Conservation (phyloP, 2,797 vertebrate species). For the Sternarchorhynchus goeldii region DNA sequence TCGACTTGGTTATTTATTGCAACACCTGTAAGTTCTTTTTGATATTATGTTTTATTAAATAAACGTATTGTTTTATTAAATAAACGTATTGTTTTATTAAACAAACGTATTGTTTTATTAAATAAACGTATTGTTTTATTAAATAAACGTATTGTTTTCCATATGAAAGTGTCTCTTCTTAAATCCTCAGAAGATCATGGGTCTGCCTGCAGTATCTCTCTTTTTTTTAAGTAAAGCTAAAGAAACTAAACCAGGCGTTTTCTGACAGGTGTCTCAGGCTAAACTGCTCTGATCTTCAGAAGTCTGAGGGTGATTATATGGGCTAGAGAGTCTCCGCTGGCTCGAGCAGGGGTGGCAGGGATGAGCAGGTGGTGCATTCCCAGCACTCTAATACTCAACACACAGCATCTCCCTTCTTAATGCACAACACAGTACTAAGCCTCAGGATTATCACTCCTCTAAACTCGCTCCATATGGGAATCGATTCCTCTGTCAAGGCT, state of each 20-base stretch:
- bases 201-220: not conserved
- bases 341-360: not conserved
- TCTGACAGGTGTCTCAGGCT: too few relatives aligned
- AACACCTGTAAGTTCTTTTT: conserved; percentile 51
- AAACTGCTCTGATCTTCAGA: too few relatives aligned
- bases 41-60: conserved; percentile 65
- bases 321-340: not conserved
- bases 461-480: not conserved
- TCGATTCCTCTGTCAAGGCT: conserved; percentile 28
- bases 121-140: conserved; percentile 72
- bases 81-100: too few relatives aligned
- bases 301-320: not conserved
- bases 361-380: conserved; percentile 2
- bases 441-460: not conserved
- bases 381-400: conserved; percentile 1
- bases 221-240: not conserved
- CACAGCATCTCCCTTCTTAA: not conserved
- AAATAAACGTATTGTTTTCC: conserved; percentile 63
- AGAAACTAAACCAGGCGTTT: not conserved
- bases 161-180: conserved; percentile 28
- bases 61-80: conserved; percentile 71
- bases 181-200: not conserved
- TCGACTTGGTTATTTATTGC: conserved; percentile 71
- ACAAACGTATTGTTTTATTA: conserved; percentile 65
- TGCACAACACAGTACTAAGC: conserved; percentile 13